Base-by-base conservation (phyloP, 2,888 invertebrate species). In the Agrochola lychnidis region DNA sequence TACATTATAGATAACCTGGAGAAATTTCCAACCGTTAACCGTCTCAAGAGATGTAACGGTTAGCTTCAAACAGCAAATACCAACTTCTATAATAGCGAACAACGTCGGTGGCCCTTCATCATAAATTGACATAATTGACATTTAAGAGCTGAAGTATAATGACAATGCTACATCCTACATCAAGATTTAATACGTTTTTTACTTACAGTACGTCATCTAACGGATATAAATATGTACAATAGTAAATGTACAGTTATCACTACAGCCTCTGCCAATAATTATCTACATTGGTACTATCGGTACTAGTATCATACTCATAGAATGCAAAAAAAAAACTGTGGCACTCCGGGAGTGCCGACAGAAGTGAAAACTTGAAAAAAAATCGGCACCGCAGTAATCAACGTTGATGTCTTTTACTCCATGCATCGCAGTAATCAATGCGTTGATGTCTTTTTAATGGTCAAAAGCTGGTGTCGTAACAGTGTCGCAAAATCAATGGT, bases 81-180 rank as follows among this genome's bases (percentile, higher is more conserved):
- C 56, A n/a, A 56, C 9, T 22, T 45, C 19, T 19, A 42, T 45
- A 25, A 16, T 12, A 57, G 22, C 9, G 1, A 64, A 40, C 22
- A 25, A 63, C 12, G 25, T 14, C 14, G 16, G 2, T 53, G 25
- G 16, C 10, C 10, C 22, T 53, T 68, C 14, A 22, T 45, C 53
- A 22, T 14, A 42, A n/a, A 68, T n/a, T 68, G 14, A 45, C 25
- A 16, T 25, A 16, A 25, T 56, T 62, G 42, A 14, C 40, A 48
- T 64, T 57, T 48, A 22, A n/a, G n/a, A 45, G 16, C 16, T 57
- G 16, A 77, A 78, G 42, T 61, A 12, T 36, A 59, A 45, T 63
- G 14, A 61, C 45, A 76, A 45, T 48, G 40, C 25, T 48, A 30
- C 30, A 30, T 40, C 5, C 42, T 62, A 22, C 45, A 53, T 14